Conservation (phyloP, 1,140 invertebrate genomes). For the Arion vulgaris region DNA sequence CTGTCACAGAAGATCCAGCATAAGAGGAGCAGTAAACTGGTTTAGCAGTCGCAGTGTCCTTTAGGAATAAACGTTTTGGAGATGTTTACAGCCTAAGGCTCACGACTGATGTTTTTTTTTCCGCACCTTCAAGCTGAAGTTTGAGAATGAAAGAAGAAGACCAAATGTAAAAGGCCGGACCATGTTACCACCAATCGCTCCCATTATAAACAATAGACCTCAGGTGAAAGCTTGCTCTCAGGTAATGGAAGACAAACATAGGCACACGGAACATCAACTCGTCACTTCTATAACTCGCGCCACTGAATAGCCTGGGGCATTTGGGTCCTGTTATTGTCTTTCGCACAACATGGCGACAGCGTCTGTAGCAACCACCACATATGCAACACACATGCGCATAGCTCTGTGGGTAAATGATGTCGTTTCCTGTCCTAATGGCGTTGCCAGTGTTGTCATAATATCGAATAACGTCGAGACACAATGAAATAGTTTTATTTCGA, state of each 20-base stretch:
- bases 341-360: background rate
- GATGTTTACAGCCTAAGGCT: too few species aligned
- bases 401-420: background rate
- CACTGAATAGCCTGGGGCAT: background rate
- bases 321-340: background rate
- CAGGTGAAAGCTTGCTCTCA: background rate
- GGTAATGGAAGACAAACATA: conserved; percentile 5
- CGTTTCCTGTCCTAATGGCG: conserved; percentile 15
- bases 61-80: too few species aligned
- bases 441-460: background rate
- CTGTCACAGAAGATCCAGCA: too few species aligned
- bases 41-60: too few species aligned
- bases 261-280: background rate
- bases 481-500: background rate
- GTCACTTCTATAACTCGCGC: background rate
- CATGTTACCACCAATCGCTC: background rate
- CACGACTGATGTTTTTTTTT: too few species aligned
- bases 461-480: background rate
- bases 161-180: background rate
- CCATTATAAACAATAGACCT: background rate
- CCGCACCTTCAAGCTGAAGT: too few species aligned
- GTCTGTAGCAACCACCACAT: background rate
- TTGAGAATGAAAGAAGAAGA: too few species aligned
- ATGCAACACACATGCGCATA: background rate
- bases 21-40: too few species aligned